Conservation (phyloP, 2,888 invertebrate genomes). For the Eurytoma adleriae region DNA sequence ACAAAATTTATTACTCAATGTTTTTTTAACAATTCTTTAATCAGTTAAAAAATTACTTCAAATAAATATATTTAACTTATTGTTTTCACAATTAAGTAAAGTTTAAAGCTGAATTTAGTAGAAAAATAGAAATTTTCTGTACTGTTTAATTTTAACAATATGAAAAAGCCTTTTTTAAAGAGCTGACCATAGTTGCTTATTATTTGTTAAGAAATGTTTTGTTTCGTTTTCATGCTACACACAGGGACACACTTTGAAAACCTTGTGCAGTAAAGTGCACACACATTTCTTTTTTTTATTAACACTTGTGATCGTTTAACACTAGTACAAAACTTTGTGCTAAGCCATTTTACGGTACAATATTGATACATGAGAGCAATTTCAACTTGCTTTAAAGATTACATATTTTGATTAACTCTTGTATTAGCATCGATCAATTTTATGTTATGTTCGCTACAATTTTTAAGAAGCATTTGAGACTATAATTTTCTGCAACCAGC, state of each 20-base stretch:
- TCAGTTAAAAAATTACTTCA: too few relatives aligned
- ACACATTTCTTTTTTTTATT: not conserved
- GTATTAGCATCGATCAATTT: not conserved
- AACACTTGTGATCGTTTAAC: constrained; percentile 13
- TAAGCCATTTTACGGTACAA: constrained; percentile 31
- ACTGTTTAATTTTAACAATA: not conserved
- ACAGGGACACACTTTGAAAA: constrained; percentile 29
- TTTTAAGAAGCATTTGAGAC: not conserved
- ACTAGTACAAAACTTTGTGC: constrained; percentile 36
- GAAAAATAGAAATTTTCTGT: not conserved
- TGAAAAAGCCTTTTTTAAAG: constrained; percentile 23
- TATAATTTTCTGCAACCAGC: not conserved
- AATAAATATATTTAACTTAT: too few relatives aligned
- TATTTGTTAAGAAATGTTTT: not conserved
- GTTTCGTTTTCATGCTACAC: constrained; percentile 9
- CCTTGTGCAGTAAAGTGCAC: constrained; percentile 36
- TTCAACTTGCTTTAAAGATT: constrained; percentile 18
- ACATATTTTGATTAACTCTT: constrained; percentile 23
- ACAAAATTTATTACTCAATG: constrained; percentile 13
- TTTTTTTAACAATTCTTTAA: not conserved
- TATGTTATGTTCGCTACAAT: not conserved
- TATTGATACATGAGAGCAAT: constrained; percentile 13
- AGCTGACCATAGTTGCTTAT: constrained; percentile 18
- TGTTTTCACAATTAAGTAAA: too few relatives aligned
- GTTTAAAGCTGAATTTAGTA: too few relatives aligned